phyloP scores from a whole-genome alignment of 30 jellyfish, hydroid and myxozoan species.

The Turritopsis rubra region DNA sequence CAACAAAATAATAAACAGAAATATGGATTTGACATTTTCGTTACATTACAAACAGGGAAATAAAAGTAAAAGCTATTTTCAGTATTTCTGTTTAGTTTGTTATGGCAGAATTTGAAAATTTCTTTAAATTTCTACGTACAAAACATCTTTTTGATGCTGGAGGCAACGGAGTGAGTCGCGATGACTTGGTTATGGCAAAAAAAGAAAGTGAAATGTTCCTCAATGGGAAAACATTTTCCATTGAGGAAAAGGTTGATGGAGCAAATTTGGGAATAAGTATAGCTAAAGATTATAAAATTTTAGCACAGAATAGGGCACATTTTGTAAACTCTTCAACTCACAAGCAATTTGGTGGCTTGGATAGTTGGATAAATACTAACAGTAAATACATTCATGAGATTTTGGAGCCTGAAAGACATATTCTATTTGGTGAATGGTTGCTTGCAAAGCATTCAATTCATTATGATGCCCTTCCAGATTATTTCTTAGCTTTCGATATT shows the following conservation, averaged over 20 bases:
- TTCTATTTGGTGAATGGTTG: slow-evolving; percentile 87
- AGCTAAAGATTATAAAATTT: slow-evolving; percentile 27
- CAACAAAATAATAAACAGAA: background rate
- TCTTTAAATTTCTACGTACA: slow-evolving; percentile 72
- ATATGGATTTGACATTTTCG: background rate
- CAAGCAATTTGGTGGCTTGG: slow-evolving; percentile 61
- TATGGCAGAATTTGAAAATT: background rate
- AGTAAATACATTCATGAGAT: slow-evolving; percentile 24
- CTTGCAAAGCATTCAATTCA: slow-evolving; percentile 76
- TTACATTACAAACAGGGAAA: background rate
- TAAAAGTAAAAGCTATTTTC: background rate
- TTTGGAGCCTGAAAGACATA: slow-evolving; percentile 36
- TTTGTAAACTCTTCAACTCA: slow-evolving; percentile 55
- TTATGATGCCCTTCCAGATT: slow-evolving; percentile 50
- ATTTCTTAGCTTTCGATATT: slow-evolving; percentile 74
- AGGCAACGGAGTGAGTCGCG: slow-evolving; percentile 67
- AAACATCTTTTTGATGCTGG: slow-evolving; percentile 82
- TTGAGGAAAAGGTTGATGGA: slow-evolving; percentile 90
- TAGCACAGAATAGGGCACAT: slow-evolving; percentile 79
- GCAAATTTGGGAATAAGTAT: slow-evolving; percentile 81
- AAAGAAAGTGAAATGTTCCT: slow-evolving; percentile 53
- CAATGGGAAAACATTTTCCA: slow-evolving; percentile 25
- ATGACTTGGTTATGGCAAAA: slow-evolving; percentile 66
- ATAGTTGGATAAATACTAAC: slow-evolving; percentile 53
- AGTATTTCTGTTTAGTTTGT: background rate